phyloP scores from a whole-genome alignment of 2,797 vertebrate species.

The Aulostomus chinensis region DNA sequence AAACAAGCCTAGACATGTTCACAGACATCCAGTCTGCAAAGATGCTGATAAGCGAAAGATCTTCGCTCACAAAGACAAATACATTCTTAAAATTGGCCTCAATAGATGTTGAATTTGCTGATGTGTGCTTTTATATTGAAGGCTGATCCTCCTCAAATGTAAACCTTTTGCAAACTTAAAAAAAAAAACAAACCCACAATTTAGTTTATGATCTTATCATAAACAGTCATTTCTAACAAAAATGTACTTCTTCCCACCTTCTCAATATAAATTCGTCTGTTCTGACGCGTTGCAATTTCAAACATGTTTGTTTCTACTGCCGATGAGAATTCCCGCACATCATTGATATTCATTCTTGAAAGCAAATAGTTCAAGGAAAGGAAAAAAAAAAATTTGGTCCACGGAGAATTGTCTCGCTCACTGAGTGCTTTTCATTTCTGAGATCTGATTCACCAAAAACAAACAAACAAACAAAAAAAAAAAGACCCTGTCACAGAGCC shows the following conservation, averaged over 20 bases:
- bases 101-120: too few relatives aligned
- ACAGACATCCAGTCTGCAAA: constrained; percentile 46
- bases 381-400: constrained; percentile 50
- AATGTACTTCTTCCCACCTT: too few relatives aligned
- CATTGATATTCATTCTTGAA: constrained; percentile 75
- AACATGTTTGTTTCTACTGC: constrained; percentile 66
- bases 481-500: constrained; percentile 26
- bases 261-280: too few relatives aligned
- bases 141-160: too few relatives aligned
- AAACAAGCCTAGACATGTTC: constrained; percentile 53
- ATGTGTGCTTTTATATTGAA: too few relatives aligned
- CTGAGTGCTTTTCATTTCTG: constrained; percentile 44
- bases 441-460: constrained; percentile 21
- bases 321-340: constrained; percentile 67
- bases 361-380: constrained; percentile 74
- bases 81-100: too few relatives aligned
- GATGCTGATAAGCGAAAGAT: too few relatives aligned
- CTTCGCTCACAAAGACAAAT: too few relatives aligned
- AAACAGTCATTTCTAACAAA: not conserved
- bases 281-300: constrained; percentile 72
- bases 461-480: not conserved
- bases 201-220: too few relatives aligned
- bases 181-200: too few relatives aligned
- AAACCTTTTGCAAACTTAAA: too few relatives aligned
- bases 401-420: constrained; percentile 54